phyloP scores from a whole-genome alignment of 2,113 vertebrate species.

The Reinhardtius hippoglossoides region DNA sequence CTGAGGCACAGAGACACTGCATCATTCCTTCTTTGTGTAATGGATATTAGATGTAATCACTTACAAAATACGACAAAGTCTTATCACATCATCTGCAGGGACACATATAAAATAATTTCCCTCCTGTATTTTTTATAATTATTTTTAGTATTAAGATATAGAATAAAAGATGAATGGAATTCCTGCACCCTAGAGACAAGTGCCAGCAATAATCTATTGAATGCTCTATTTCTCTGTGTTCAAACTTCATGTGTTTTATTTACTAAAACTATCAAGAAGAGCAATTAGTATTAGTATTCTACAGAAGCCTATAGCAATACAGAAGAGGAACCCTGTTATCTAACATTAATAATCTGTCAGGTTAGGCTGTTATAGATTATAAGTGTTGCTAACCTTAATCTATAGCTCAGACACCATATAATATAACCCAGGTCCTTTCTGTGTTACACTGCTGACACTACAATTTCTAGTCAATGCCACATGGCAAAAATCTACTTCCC shows the following conservation, averaged over 20 bases:
- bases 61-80: neutral
- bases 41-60: neutral
- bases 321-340: conserved; percentile 6
- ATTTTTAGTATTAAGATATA: neutral
- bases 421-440: neutral
- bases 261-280: neutral
- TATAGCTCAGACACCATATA: conserved; percentile 2
- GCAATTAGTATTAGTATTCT: neutral
- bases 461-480: too few species aligned
- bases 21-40: conserved; percentile 15
- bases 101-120: neutral
- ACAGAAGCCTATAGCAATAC: neutral
- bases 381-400: conserved; percentile 3
- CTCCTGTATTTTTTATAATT: too few species aligned
- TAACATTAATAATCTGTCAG: neutral
- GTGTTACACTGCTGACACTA: too few species aligned
- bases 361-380: neutral
- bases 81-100: neutral
- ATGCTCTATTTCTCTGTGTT: neutral
- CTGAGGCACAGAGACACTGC: conserved; percentile 1
- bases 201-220: neutral
- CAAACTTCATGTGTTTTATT: neutral
- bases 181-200: neutral
- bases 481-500: too few species aligned
- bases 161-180: neutral